Conservation (phyloP, 2,113 vertebrate species). For the Scomber japonicus region DNA sequence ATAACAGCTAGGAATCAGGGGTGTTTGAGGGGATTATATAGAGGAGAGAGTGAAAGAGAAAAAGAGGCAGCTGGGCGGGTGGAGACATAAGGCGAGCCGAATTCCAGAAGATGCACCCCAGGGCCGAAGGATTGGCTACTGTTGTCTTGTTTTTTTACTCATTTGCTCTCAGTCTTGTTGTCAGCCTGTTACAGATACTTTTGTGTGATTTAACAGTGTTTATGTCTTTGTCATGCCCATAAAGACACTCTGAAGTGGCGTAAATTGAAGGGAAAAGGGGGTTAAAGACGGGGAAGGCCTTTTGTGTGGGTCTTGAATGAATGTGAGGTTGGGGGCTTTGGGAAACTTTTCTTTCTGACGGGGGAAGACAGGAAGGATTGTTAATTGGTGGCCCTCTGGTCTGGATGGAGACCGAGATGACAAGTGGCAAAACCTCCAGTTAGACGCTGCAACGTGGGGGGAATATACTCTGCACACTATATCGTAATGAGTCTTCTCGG, state of each 20-base stretch:
- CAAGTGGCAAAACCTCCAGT: not conserved
- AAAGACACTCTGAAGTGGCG: constrained; percentile 10
- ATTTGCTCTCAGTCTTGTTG: constrained; percentile 45
- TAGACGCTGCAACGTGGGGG: constrained; percentile 5
- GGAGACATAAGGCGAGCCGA: constrained; percentile 41
- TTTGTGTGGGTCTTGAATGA: not conserved
- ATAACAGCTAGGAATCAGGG: constrained; percentile 52
- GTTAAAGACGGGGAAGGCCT: constrained; percentile 14
- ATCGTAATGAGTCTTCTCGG: constrained; percentile 36
- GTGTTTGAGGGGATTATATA: constrained; percentile 55
- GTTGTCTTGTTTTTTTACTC: constrained; percentile 49
- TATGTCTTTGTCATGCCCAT: constrained; percentile 46
- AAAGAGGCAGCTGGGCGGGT: constrained; percentile 1
- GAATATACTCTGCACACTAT: constrained; percentile 21
- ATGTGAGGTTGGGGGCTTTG: not conserved
- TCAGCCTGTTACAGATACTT: constrained; percentile 43
- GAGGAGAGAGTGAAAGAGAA: constrained; percentile 30
- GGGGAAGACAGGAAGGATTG: constrained; percentile 18
- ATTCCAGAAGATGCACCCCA: constrained; percentile 48
- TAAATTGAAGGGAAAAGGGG: constrained; percentile 18
- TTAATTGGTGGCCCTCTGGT: constrained; percentile 45
- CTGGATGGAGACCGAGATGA: constrained; percentile 29
- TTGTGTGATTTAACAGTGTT: constrained; percentile 51
- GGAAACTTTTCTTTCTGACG: constrained; percentile 17
- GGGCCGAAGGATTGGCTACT: constrained; percentile 49